phyloP scores from a whole-genome alignment of 2,113 vertebrate species.

The Neopipo cinnamomea region DNA sequence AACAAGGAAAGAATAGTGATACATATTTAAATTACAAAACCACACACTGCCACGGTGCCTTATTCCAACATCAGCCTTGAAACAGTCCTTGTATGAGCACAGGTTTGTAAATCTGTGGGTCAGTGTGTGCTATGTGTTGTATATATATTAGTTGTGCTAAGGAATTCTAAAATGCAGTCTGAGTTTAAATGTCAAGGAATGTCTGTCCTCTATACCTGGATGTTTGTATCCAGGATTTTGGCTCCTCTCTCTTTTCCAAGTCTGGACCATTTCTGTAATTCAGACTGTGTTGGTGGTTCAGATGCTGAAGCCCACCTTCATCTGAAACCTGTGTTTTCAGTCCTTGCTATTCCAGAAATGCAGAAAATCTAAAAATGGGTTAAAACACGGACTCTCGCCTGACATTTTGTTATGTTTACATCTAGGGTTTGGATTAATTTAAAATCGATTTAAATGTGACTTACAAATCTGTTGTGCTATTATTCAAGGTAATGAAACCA shows the following conservation, averaged over 20 bases:
- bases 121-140: fast-evolving
- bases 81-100: not conserved
- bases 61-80: fast-evolving
- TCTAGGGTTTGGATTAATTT: not conserved
- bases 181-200: not conserved
- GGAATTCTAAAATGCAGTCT: not conserved
- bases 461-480: not conserved
- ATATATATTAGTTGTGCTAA: not conserved
- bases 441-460: not conserved
- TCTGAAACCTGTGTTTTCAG: not conserved
- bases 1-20: not conserved
- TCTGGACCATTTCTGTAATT: not conserved
- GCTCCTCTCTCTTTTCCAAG: not conserved
- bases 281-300: not conserved
- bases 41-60: not conserved
- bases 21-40: fast-evolving
- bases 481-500: conserved; percentile 12
- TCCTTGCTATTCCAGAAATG: not conserved
- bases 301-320: not conserved
- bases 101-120: not conserved
- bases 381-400: not conserved
- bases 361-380: not conserved
- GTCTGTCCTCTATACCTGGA: not conserved
- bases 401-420: not conserved
- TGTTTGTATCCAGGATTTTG: not conserved